phyloP scores from a whole-genome alignment of 2,113 vertebrate genomes.

The Ictalurus furcatus region DNA sequence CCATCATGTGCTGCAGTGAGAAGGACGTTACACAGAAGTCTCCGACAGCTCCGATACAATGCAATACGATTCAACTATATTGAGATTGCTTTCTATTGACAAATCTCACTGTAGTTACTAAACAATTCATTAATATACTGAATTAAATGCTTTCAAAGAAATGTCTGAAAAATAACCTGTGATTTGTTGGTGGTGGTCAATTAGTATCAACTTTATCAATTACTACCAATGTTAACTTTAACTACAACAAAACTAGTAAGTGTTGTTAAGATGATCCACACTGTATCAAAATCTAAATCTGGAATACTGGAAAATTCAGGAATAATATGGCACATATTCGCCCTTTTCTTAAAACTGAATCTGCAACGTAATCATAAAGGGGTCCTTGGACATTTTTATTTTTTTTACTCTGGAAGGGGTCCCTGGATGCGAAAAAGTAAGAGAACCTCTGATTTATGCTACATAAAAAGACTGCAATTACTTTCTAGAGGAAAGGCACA shows the following conservation, averaged over 20 bases:
- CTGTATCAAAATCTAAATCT: background rate
- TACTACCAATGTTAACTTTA: background rate
- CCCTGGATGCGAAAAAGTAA: background rate
- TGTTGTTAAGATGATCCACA: background rate
- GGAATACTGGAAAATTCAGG: background rate
- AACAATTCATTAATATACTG: background rate
- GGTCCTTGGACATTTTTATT: background rate
- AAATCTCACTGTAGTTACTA: background rate
- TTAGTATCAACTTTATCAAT: background rate
- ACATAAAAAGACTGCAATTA: background rate
- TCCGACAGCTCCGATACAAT: background rate
- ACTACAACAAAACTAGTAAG: background rate
- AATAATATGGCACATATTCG: background rate
- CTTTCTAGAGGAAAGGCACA: background rate
- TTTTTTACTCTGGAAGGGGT: background rate
- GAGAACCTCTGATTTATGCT: background rate
- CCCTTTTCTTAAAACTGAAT: background rate
- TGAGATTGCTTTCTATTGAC: background rate
- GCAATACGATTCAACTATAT: too few relatives aligned
- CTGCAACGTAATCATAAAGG: background rate
- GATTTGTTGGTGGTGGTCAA: background rate
- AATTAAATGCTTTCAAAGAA: background rate
- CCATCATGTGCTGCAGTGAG: conserved; percentile 84
- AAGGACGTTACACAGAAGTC: conserved; percentile 4
- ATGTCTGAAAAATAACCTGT: background rate